Conservation (phyloP, 2,797 vertebrate genomes). For the Parotocinclus haroldoi region DNA sequence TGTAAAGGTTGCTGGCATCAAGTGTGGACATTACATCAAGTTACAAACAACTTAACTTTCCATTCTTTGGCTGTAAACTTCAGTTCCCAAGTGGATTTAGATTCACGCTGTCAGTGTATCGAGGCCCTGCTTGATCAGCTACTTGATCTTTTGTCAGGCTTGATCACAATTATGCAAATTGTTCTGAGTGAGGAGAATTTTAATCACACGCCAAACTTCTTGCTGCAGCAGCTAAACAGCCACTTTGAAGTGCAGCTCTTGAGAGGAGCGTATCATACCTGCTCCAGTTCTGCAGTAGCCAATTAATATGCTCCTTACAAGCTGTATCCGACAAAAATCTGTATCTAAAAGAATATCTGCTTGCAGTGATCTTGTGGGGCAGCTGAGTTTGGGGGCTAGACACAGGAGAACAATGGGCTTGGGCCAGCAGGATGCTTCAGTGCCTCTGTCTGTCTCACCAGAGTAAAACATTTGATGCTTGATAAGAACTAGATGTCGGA, state of each 20-base stretch:
- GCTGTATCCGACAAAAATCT: conserved; percentile 3
- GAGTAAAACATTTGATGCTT: too few species aligned
- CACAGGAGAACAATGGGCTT: conserved; percentile 17
- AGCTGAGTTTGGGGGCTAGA: background rate
- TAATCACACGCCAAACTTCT: conserved; percentile 3
- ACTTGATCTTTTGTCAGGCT: conserved; percentile 5
- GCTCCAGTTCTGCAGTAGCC: conserved; percentile 5
- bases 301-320: conserved; percentile 23
- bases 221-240: background rate
- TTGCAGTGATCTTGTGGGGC: background rate
- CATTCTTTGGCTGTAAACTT: background rate
- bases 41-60: background rate
- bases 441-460: conserved; percentile 16
- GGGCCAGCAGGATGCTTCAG: conserved; percentile 22
- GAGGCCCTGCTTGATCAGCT: conserved; percentile 10
- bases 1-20: background rate
- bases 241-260: background rate
- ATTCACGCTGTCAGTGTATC: background rate
- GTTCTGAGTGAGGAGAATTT: conserved; percentile 12
- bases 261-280: background rate
- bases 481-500: too few species aligned
- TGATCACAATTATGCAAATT: conserved; percentile 12
- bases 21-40: too few species aligned
- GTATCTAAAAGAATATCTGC: conserved; percentile 11
- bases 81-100: background rate